These are phyloP conservation scores for Cephus nigrinus DNA, from an alignment of 2,888 invertebrate species.

Conservation along the genomic window DNA sequence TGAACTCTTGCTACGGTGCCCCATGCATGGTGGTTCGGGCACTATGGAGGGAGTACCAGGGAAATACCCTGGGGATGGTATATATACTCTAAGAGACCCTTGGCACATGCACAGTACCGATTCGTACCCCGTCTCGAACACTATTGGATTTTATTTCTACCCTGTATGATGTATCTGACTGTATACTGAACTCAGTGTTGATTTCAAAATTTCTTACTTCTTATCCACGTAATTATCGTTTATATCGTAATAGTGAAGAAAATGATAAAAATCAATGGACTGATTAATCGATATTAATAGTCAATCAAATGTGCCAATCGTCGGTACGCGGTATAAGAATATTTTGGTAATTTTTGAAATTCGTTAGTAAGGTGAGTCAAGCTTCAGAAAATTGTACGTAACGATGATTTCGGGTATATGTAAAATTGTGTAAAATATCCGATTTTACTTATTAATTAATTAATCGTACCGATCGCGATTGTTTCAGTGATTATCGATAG, in stretches of 20 bases:
- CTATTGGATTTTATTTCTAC: constrained; percentile 19
- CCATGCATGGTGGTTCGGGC: constrained; percentile 43
- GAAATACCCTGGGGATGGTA: constrained; percentile 55
- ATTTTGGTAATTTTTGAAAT: neutral
- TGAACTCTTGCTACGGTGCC: constrained; percentile 53
- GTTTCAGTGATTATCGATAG: constrained; percentile 7
- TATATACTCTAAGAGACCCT: constrained; percentile 58
- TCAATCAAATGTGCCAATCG: neutral
- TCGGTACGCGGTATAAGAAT: neutral
- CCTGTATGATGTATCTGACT: neutral
- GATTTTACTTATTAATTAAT: neutral
- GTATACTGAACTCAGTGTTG: neutral
- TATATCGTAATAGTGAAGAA: neutral
- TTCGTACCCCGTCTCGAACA: constrained; percentile 50
- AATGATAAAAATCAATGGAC: neutral
- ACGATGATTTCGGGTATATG: neutral
- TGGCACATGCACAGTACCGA: constrained; percentile 58
- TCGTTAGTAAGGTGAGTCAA: neutral
- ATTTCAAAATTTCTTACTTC: neutral
- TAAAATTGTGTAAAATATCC: neutral
- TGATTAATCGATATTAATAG: neutral
- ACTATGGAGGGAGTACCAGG: constrained; percentile 43
- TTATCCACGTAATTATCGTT: neutral
- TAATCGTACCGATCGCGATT: constrained; percentile 7
- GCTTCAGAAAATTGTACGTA: neutral